phyloP scores from a whole-genome alignment of 2,888 invertebrate species.

The Opisthograptis luteolata region DNA sequence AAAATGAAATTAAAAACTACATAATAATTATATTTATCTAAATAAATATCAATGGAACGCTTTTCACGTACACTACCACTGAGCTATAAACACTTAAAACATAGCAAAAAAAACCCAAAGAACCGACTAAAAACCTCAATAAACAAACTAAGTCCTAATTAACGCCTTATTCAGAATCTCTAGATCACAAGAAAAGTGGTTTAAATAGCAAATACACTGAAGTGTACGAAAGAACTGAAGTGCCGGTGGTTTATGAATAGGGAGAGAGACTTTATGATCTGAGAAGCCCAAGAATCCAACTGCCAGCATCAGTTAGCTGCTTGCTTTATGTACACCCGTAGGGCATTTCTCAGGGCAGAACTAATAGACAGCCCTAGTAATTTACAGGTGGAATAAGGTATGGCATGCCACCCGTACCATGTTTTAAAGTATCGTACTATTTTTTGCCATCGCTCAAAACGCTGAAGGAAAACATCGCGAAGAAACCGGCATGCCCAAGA shows the following conservation, averaged over 20 bases:
- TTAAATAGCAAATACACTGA: slow-evolving; percentile 3
- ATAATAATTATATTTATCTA: too few species aligned
- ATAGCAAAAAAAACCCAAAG: not conserved
- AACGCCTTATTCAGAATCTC: not conserved
- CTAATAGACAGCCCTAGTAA: slow-evolving; percentile 4
- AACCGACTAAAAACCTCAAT: not conserved
- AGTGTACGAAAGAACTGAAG: not conserved
- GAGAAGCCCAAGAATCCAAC: slow-evolving; percentile 46
- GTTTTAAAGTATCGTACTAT: too few species aligned
- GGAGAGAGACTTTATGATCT: slow-evolving; percentile 44
- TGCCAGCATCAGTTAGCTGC: not conserved
- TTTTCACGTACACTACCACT: too few species aligned
- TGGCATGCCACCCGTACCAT: too few species aligned
- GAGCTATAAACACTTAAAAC: not conserved
- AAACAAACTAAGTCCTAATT: not conserved
- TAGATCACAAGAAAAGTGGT: slow-evolving; percentile 6
- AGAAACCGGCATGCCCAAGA: too few species aligned
- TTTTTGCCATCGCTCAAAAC: too few species aligned
- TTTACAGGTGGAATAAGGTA: not conserved
- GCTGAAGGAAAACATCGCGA: too few species aligned
- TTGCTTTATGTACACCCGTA: slow-evolving; percentile 3
- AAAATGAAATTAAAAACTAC: too few species aligned
- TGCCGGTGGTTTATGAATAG: slow-evolving; percentile 8
- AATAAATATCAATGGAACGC: too few species aligned
- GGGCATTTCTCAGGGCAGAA: not conserved